Evolutionary conservation across 2,797 vertebrate species (phyloP).

Genomic region (Karalla daura): DNA sequence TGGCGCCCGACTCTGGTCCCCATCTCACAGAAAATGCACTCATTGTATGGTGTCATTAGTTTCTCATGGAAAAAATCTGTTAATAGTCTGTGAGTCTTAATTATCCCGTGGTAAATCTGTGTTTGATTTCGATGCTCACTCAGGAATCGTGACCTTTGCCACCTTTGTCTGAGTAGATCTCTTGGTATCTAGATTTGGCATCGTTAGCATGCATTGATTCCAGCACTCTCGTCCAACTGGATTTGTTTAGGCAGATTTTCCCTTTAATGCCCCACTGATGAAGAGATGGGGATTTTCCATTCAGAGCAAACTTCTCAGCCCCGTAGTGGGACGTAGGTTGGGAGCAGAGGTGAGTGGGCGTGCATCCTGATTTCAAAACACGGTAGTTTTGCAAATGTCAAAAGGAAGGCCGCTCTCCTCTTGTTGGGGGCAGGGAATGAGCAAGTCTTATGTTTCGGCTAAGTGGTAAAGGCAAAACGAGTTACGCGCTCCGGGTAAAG

Average conservation of each 20-base stretch:
- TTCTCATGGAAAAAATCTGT: too few relatives aligned
- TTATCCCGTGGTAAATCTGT: too few relatives aligned
- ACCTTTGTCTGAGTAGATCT: too few relatives aligned
- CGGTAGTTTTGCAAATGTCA: neutral
- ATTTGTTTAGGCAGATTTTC: constrained; percentile 6
- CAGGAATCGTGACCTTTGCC: too few relatives aligned
- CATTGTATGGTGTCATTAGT: neutral
- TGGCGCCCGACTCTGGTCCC: neutral
- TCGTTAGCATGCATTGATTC: neutral
- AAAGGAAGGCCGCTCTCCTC: neutral
- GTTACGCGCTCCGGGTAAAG: neutral
- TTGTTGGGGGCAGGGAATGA: neutral
- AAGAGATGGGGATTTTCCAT: constrained; percentile 38
- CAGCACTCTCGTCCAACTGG: neutral
- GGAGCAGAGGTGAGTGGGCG: neutral
- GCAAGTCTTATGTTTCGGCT: neutral
- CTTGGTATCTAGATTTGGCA: neutral
- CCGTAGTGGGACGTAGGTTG: neutral
- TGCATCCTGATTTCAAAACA: neutral
- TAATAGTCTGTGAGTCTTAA: too few relatives aligned
- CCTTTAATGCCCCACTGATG: constrained; percentile 3
- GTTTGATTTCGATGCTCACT: too few relatives aligned
- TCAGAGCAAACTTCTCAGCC: constrained; percentile 12
- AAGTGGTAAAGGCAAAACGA: neutral
- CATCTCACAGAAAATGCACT: neutral